phyloP scores from a whole-genome alignment of 2,888 invertebrate genomes.

The Resseliella maxima region DNA sequence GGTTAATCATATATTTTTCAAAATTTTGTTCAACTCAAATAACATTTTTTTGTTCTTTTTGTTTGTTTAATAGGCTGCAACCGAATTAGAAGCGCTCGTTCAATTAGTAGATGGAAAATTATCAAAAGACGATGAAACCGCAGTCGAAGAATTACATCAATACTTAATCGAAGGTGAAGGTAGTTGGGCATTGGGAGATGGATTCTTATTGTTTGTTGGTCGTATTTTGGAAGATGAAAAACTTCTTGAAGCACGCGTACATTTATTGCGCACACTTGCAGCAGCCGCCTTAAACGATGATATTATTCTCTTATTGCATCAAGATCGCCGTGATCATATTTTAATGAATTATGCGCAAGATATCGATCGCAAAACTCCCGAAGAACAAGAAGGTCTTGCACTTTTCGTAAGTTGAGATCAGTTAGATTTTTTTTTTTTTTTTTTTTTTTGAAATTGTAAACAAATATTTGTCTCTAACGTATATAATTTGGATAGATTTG shows the following conservation, averaged over 20 bases:
- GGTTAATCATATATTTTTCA: slow-evolving; percentile 69
- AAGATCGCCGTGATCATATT: slow-evolving; percentile 88
- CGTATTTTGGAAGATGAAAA: slow-evolving; percentile 74
- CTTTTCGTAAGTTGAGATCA: slow-evolving; percentile 75
- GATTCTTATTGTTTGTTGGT: slow-evolving; percentile 84
- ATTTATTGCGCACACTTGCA: slow-evolving; percentile 78
- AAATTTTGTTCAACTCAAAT: background rate
- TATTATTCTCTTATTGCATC: slow-evolving; percentile 87
- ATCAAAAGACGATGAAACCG: slow-evolving; percentile 77
- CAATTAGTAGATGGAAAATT: slow-evolving; percentile 78
- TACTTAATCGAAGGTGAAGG: slow-evolving; percentile 91
- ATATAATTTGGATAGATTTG: too few relatives aligned
- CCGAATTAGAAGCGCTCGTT: slow-evolving; percentile 80
- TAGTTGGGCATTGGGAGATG: slow-evolving; percentile 91
- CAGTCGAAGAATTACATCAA: slow-evolving; percentile 85
- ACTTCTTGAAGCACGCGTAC: slow-evolving; percentile 73
- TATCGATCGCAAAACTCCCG: slow-evolving; percentile 78
- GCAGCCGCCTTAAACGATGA: slow-evolving; percentile 87
- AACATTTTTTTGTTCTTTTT: background rate
- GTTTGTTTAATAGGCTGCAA: slow-evolving; percentile 70
- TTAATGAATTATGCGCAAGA: slow-evolving; percentile 88
- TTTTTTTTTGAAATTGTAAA: background rate
- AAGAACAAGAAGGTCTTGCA: slow-evolving; percentile 83
- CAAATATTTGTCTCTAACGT: too few relatives aligned
- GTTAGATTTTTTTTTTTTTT: background rate